These are phyloP conservation scores for Panthera uncia DNA, from an alignment of 2,113 vertebrate genomes.

Conservation along the genomic window DNA sequence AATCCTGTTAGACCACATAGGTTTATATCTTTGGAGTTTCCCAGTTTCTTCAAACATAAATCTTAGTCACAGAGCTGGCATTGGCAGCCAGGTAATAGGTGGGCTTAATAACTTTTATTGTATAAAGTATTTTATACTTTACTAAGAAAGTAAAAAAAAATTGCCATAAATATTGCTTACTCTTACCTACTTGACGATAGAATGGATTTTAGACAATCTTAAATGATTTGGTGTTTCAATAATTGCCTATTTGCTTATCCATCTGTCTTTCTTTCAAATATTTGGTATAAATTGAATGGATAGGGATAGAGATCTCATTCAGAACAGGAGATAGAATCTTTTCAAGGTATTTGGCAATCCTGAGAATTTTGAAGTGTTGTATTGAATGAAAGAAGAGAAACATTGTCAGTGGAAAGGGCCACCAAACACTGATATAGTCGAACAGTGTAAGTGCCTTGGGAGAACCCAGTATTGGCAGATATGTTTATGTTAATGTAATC, in stretches of 20 bases:
- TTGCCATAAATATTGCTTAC: background rate
- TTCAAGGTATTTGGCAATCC: background rate
- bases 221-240: background rate
- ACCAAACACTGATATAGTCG: background rate
- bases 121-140: constrained; percentile 69
- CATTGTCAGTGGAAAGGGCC: background rate
- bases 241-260: background rate
- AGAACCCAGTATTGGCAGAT: background rate
- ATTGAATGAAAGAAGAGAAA: background rate
- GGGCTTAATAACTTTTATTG: constrained; percentile 75
- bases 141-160: background rate
- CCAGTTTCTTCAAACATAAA: constrained; percentile 69
- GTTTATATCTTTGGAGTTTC: constrained; percentile 64
- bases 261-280: background rate
- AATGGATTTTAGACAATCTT: background rate
- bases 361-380: background rate
- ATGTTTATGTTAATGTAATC: background rate
- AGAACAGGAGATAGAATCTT: background rate
- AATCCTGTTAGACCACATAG: constrained; percentile 61
- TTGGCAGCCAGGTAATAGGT: constrained; percentile 31
- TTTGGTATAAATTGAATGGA: background rate
- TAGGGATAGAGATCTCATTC: background rate
- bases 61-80: background rate
- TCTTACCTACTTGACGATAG: background rate
- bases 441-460: background rate